Evolutionary conservation across 2,888 invertebrate species (phyloP).

Genomic region (Eupithecia insigniata): DNA sequence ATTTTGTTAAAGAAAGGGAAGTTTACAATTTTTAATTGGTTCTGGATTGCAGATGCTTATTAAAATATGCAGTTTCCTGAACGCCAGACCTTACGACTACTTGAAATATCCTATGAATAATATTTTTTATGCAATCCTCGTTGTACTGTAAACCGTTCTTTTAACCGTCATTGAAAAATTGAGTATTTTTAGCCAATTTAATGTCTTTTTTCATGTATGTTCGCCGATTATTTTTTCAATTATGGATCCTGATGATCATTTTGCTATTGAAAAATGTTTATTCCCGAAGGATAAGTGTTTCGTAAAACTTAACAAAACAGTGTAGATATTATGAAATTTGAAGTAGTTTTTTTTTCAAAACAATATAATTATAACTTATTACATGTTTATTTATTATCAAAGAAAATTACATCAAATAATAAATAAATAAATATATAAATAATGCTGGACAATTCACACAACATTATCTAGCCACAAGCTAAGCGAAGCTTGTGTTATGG

Average conservation of each 20-base stretch:
- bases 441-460: no score
- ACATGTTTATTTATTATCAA: neutral
- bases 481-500: no score
- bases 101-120: neutral
- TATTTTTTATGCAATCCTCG: neutral
- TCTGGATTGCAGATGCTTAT: neutral
- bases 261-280: neutral
- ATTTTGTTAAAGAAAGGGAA: neutral
- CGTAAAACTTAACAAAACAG: neutral
- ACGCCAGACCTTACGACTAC: neutral
- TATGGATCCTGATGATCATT: neutral
- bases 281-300: neutral
- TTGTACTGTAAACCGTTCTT: neutral
- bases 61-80: conserved; percentile 1
- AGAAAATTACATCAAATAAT: no score
- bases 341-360: neutral
- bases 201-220: no score
- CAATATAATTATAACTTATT: neutral
- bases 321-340: neutral
- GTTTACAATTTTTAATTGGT: neutral
- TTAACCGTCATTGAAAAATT: neutral
- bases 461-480: no score
- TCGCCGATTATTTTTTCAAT: neutral
- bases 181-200: no score
- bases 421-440: no score